Evolutionary conservation across 2,888 invertebrate genomes (phyloP).

Genomic region (Xanthorhoe designata): DNA sequence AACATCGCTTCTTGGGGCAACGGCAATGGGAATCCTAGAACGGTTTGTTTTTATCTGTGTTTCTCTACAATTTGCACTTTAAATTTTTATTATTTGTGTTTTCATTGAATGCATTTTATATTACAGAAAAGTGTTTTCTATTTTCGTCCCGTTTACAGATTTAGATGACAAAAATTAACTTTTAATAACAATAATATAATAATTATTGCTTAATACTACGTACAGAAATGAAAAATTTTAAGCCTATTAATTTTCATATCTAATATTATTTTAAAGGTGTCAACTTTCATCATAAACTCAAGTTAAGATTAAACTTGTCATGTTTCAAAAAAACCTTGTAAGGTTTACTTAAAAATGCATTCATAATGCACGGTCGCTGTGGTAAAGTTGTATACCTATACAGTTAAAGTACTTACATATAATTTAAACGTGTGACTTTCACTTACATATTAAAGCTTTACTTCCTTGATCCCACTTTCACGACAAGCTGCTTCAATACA

Average conservation of each 20-base stretch:
- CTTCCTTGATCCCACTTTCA: constrained; percentile 40
- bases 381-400: not conserved
- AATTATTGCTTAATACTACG: too few relatives aligned
- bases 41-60: constrained; percentile 61
- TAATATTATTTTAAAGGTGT: too few relatives aligned
- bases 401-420: constrained; percentile 8
- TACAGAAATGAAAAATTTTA: too few relatives aligned
- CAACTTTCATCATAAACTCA: too few relatives aligned
- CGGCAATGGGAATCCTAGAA: constrained; percentile 44
- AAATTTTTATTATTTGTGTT: not conserved
- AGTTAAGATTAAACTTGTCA: too few relatives aligned
- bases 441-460: constrained; percentile 31
- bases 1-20: constrained; percentile 79
- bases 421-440: constrained; percentile 28
- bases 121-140: too few relatives aligned
- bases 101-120: too few relatives aligned
- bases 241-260: too few relatives aligned
- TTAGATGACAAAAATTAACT: too few relatives aligned
- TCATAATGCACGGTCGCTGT: not conserved
- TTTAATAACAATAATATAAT: too few relatives aligned
- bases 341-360: constrained; percentile 1
- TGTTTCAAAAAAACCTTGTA: not conserved
- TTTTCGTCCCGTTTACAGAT: too few relatives aligned
- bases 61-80: constrained; percentile 25
- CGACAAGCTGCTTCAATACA: constrained; percentile 6